Percentiles rank a stretch among this genome's conserved stretches.
These are phyloP conservation scores for Typhlomys cinereus DNA, from an alignment of 2,113 vertebrate species.

Conservation along the genomic window DNA sequence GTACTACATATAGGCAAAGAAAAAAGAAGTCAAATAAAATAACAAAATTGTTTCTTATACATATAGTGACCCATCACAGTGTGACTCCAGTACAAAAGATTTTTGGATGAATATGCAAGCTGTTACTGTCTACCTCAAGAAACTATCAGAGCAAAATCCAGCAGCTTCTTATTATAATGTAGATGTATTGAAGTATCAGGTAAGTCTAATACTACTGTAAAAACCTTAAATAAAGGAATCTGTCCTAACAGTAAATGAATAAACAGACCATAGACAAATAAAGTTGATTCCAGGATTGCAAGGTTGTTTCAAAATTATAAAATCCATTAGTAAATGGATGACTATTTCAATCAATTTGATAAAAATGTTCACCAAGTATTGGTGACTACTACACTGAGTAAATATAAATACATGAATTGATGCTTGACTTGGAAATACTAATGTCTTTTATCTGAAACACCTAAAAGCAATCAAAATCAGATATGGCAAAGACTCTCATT, in stretches of 20 bases:
- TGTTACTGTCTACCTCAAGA: constrained; percentile 97
- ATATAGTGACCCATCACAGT: constrained; percentile 94
- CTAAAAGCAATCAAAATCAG: not conserved
- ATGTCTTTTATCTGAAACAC: constrained; percentile 2
- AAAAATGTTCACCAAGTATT: constrained; percentile 12
- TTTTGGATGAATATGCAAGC: constrained; percentile 99
- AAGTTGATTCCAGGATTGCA: constrained; percentile 26
- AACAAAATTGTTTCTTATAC: constrained; percentile 63
- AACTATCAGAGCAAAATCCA: constrained; percentile 95
- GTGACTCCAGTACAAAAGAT: constrained; percentile 93
- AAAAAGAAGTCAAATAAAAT: constrained; percentile 55
- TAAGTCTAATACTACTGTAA: constrained; percentile 74
- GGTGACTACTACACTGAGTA: constrained; percentile 20
- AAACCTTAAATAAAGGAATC: constrained; percentile 14
- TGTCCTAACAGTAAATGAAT: not conserved
- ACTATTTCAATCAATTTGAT: constrained; percentile 4
- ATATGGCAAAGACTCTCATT: not conserved
- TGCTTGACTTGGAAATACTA: constrained; percentile 12
- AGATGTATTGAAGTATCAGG: constrained; percentile 98
- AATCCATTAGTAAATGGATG: not conserved
- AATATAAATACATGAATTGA: constrained; percentile 8
- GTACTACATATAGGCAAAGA: constrained; percentile 41
- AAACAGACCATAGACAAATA: not conserved
- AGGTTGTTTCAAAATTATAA: not conserved
- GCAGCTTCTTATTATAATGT: constrained; percentile 98